Evolutionary conservation across 2,113 vertebrate genomes (phyloP), one percentile per base, ranked within the genome.

Genomic region (Oreochromis spilurus): DNA sequence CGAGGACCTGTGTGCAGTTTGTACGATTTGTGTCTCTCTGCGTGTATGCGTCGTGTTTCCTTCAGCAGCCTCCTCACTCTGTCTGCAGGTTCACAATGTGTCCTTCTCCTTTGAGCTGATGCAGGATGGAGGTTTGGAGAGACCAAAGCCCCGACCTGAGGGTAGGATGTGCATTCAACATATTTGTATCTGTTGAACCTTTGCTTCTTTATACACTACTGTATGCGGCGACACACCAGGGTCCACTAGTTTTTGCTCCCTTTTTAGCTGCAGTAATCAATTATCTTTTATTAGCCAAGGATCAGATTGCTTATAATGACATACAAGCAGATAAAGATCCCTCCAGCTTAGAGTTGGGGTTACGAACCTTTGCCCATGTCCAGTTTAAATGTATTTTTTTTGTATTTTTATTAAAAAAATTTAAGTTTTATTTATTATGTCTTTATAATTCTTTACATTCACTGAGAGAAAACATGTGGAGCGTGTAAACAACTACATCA

Each of bases 51-150:
- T 6, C 24, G 24, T 1, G 24, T 48, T 75, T 75, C 43, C 70
- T 50, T 24, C 58, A 38, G 84, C 65, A 9, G 14, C 36, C 8
- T 53, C 1, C 2, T 84, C 9, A 7, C 13, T 79, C 21, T 92
- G 54, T 88, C 72, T 84, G 29, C 93, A 99, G 98, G 98, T 99
- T 3, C 93, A 99, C 92, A 99, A 99, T 4, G 98, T 99, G 53
- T 98, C 98, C 60, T 98, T 99, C 91, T 97, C 98, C 2, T 99
- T 99, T 92, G 98, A 99, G 78, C 97, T 99, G 90, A 99, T 99
- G 98, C 98, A 99, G 88, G 98, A 99, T 7, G 98, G 98, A 85
- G 98, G 98, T 48, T 79, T 99, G 93, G 98, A 99, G 96, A 98
- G 97, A 93, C 98, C 98, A 60, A 99, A 99, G 79, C 98, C 98